These are phyloP conservation scores for Agriopis aurantiaria DNA, from an alignment of 2,888 invertebrate genomes.

Conservation along the genomic window DNA sequence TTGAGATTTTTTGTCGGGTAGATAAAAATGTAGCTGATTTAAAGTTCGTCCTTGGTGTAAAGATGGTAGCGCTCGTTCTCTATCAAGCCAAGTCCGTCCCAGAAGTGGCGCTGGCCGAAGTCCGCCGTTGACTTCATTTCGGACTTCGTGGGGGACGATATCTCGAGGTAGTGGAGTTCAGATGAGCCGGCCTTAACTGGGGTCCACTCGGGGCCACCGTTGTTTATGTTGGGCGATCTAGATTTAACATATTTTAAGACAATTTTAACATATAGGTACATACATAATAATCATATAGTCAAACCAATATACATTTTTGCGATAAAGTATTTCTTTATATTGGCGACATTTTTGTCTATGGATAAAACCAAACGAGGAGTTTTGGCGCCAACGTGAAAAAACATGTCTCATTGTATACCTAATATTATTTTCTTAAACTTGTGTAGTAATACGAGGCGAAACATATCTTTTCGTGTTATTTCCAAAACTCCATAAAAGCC, in stretches of 20 bases:
- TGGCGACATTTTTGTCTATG: no score
- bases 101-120: conserved; percentile 87
- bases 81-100: conserved; percentile 86
- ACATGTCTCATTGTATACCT: no score
- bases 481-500: no score
- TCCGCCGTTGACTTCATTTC: conserved; percentile 77
- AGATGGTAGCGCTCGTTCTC: conserved; percentile 84
- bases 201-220: conserved; percentile 74
- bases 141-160: conserved; percentile 75
- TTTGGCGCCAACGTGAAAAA: no score
- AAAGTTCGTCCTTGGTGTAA: conserved; percentile 75
- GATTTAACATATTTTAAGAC: not conserved
- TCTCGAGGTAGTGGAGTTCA: conserved; percentile 82
- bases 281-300: no score
- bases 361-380: no score
- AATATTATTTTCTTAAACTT: no score
- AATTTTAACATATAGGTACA: not conserved
- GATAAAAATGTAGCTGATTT: conserved; percentile 36
- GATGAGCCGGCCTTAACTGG: conserved; percentile 73
- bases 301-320: not conserved
- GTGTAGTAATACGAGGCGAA: no score
- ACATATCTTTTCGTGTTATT: no score
- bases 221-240: conserved; percentile 74
- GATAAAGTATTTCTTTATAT: no score
- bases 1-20: no score